Conservation (phyloP, 2,888 invertebrate genomes). For the Cosmia pyralina region DNA sequence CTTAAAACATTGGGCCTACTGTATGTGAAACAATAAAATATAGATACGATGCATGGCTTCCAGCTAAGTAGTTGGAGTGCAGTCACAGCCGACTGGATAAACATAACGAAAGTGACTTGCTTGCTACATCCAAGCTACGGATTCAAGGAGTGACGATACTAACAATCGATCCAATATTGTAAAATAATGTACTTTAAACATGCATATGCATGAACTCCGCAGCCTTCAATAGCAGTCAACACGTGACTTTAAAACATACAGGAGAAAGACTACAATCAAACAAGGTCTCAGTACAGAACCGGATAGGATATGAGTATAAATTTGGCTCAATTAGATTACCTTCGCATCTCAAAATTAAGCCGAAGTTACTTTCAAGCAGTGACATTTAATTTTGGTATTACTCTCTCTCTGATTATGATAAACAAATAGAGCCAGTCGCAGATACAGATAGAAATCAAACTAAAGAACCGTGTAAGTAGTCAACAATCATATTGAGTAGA, state of each 20-base stretch:
- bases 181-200: slow-evolving; percentile 54
- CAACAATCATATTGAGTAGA: slow-evolving; percentile 23
- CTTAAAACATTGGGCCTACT: slow-evolving; percentile 53
- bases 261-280: slow-evolving; percentile 39
- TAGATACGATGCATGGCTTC: slow-evolving; percentile 18
- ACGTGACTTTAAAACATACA: slow-evolving; percentile 43
- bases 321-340: slow-evolving; percentile 34
- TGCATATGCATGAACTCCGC: slow-evolving; percentile 41
- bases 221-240: slow-evolving; percentile 44
- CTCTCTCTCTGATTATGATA: slow-evolving; percentile 39
- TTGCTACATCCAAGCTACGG: slow-evolving; percentile 31
- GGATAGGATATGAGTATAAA: slow-evolving; percentile 26
- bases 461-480: slow-evolving; percentile 27
- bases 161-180: slow-evolving; percentile 48
- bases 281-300: slow-evolving; percentile 44
- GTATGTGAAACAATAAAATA: slow-evolving; percentile 6
- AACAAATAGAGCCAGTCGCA: slow-evolving; percentile 53
- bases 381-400: slow-evolving; percentile 12
- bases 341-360: slow-evolving; percentile 56
- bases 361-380: slow-evolving; percentile 42
- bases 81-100: slow-evolving; percentile 35
- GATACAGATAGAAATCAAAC: slow-evolving; percentile 48
- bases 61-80: slow-evolving; percentile 9
- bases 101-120: slow-evolving; percentile 39
- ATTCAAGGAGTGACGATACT: slow-evolving; percentile 47